Percentiles rank a stretch among this genome's conserved stretches.
phyloP scores from a whole-genome alignment of 2,113 vertebrate genomes.

The Cavia aperea region DNA sequence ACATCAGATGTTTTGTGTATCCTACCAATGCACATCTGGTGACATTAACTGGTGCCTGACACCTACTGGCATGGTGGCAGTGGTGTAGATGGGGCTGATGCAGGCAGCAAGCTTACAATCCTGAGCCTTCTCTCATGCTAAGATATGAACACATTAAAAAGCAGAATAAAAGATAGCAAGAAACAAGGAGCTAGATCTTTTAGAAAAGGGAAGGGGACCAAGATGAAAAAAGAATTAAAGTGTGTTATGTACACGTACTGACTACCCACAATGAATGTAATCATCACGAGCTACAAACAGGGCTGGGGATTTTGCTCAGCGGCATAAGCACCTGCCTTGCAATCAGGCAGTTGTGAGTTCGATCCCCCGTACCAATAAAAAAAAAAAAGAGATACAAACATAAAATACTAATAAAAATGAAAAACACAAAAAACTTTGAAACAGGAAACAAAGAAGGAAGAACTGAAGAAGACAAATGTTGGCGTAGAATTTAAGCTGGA shows the following conservation, averaged over 20 bases:
- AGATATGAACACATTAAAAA: not conserved
- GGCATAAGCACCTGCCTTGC: too few relatives aligned
- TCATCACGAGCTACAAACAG: not conserved
- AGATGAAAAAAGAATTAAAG: not conserved
- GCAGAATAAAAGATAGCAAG: not conserved
- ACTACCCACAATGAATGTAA: not conserved
- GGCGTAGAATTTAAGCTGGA: not conserved
- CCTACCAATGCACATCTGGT: not conserved
- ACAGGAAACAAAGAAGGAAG: not conserved
- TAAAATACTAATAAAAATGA: not conserved
- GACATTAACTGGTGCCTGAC: not conserved
- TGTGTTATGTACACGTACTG: not conserved
- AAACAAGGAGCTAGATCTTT: not conserved
- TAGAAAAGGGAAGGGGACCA: not conserved
- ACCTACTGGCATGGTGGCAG: not conserved
- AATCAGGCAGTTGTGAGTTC: too few relatives aligned
- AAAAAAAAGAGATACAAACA: not conserved
- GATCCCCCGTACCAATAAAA: too few relatives aligned
- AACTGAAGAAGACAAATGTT: not conserved
- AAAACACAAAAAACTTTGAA: not conserved
- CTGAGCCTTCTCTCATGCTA: not conserved
- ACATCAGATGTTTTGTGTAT: not conserved
- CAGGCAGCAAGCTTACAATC: not conserved
- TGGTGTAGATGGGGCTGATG: accelerated
- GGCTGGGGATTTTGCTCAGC: too few relatives aligned